phyloP scores from a whole-genome alignment of 1,140 invertebrate genomes.

The Nymphalis io region DNA sequence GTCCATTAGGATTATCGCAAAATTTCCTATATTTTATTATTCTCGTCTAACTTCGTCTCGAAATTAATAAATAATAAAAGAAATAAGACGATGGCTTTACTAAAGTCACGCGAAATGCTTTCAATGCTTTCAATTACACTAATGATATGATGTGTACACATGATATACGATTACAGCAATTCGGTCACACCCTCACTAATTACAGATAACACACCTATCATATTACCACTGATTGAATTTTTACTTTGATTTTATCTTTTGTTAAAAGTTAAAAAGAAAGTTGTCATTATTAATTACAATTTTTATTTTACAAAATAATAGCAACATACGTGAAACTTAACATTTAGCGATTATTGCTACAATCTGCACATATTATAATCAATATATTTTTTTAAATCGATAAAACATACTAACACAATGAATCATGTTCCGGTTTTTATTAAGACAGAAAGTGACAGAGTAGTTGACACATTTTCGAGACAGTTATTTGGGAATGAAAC shows the following conservation, averaged over 20 bases:
- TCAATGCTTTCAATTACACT: conserved; percentile 22
- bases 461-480: no score
- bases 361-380: no score
- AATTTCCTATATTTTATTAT: not conserved
- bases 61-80: not conserved
- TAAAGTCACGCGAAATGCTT: conserved; percentile 1
- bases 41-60: not conserved
- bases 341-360: no score
- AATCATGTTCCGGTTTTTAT: no score
- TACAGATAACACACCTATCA: conserved; percentile 49
- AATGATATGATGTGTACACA: conserved; percentile 25
- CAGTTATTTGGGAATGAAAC: no score
- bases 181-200: conserved; percentile 59
- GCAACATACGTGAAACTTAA: no score
- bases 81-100: not conserved
- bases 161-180: conserved; percentile 54
- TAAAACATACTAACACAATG: no score
- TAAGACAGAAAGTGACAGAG: no score
- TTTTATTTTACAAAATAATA: no score
- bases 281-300: no score
- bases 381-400: no score
- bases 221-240: conserved; percentile 15
- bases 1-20: no score
- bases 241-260: not conserved
- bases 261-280: not conserved